phyloP scores from a whole-genome alignment of 1,140 invertebrate species.

The Stenopsyche tienmushanensis region DNA sequence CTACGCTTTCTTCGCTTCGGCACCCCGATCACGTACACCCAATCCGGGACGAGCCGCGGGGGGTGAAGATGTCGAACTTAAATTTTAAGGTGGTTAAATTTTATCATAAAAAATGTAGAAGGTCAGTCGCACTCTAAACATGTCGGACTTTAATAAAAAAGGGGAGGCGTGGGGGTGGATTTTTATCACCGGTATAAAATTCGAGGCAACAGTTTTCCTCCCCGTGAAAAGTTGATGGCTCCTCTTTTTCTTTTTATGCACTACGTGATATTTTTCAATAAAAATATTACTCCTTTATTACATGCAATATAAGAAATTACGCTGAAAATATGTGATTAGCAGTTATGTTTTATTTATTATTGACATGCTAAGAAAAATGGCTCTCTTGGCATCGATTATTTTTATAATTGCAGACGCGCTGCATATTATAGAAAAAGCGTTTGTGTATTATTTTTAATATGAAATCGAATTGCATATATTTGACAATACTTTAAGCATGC shows the following conservation, averaged over 20 bases:
- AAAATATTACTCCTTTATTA: not conserved
- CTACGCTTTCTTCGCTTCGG: too few species aligned
- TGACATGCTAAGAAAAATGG: too few species aligned
- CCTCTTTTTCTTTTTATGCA: not conserved
- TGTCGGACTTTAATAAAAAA: slow-evolving; percentile 21
- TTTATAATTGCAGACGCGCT: too few species aligned
- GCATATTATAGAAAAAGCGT: too few species aligned
- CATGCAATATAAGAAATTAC: not conserved
- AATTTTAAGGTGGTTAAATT: slow-evolving; percentile 37
- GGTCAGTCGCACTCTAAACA: slow-evolving; percentile 26
- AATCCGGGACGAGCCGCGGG: slow-evolving; percentile 3
- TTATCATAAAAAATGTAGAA: slow-evolving; percentile 22
- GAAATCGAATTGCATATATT: too few species aligned
- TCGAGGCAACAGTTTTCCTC: slow-evolving; percentile 2
- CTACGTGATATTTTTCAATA: slow-evolving; percentile 9
- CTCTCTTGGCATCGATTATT: too few species aligned
- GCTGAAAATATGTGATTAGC: not conserved
- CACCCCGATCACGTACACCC: slow-evolving; percentile 32
- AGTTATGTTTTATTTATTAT: too few species aligned
- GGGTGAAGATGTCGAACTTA: slow-evolving; percentile 21
- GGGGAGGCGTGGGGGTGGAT: slow-evolving; percentile 10
- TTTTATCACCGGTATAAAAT: slow-evolving; percentile 30
- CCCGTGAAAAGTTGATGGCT: slow-evolving; percentile 1
- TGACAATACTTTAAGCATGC: too few species aligned
- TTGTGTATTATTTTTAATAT: too few species aligned